phyloP scores from a whole-genome alignment of 2,113 vertebrate genomes.

The Artemisiospiza belli region DNA sequence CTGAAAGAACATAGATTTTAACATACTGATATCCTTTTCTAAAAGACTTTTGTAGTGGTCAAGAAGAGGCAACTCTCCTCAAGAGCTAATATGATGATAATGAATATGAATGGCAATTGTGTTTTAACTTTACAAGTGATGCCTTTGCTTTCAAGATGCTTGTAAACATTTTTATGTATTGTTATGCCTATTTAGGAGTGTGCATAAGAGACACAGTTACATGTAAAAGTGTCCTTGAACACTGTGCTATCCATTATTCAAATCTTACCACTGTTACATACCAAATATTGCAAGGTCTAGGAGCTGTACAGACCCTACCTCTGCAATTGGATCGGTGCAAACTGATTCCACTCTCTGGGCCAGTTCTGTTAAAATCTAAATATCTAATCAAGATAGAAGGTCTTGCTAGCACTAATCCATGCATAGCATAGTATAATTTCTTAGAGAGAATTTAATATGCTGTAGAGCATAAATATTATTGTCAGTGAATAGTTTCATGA shows the following conservation, averaged over 20 bases:
- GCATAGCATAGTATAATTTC: neutral
- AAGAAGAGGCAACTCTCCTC: neutral
- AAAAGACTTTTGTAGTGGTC: neutral
- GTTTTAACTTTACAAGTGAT: neutral
- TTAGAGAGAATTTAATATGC: neutral
- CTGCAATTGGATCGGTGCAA: neutral
- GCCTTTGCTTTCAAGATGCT: neutral
- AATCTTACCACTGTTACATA: neutral
- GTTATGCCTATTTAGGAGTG: neutral
- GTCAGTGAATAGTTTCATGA: neutral
- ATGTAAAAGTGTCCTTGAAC: neutral
- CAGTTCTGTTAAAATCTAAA: neutral
- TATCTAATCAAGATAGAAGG: neutral
- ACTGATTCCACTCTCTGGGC: neutral
- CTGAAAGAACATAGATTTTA: neutral
- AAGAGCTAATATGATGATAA: neutral
- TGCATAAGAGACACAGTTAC: neutral
- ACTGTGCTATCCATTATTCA: neutral
- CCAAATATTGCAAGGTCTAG: neutral
- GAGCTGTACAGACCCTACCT: neutral
- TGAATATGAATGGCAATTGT: neutral
- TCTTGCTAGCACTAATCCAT: neutral
- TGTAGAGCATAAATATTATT: neutral
- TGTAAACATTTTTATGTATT: neutral
- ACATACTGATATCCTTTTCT: neutral